phyloP scores from a whole-genome alignment of 2,113 vertebrate species.

The Axis porcinus region DNA sequence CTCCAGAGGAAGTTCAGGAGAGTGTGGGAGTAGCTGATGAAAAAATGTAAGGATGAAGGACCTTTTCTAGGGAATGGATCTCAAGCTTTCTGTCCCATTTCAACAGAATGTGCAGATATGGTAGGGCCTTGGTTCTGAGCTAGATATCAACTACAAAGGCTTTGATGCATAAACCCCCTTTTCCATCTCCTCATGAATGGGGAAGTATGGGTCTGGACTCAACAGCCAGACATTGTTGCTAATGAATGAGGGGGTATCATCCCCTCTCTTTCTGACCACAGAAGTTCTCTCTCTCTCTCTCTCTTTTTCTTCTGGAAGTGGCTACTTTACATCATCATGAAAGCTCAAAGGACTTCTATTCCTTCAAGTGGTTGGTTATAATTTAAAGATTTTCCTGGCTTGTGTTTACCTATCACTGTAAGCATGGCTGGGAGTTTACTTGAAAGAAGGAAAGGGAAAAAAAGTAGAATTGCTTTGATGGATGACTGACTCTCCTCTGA shows the following conservation, averaged over 20 bases:
- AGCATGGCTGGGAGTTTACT: background rate
- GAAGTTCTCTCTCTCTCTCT: background rate
- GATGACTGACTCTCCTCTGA: constrained; percentile 1
- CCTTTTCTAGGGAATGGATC: background rate
- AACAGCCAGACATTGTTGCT: background rate
- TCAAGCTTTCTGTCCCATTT: background rate
- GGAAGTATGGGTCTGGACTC: background rate
- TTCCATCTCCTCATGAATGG: background rate
- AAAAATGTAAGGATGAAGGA: background rate
- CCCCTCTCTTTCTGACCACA: background rate
- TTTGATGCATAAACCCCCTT: background rate
- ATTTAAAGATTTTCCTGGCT: background rate
- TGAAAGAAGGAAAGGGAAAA: background rate
- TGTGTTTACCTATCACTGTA: background rate
- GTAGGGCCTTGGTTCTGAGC: background rate
- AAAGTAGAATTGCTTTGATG: background rate
- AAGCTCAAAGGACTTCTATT: background rate
- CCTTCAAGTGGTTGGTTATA: background rate
- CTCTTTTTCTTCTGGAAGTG: background rate
- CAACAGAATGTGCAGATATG: background rate
- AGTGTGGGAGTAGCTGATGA: background rate
- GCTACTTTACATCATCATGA: background rate
- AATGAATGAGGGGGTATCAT: background rate
- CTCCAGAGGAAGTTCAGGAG: background rate
- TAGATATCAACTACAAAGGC: background rate